Percentiles rank a stretch among this genome's conserved stretches.
Conservation (phyloP, 2,888 invertebrate species). For the Pomacea canaliculata region DNA sequence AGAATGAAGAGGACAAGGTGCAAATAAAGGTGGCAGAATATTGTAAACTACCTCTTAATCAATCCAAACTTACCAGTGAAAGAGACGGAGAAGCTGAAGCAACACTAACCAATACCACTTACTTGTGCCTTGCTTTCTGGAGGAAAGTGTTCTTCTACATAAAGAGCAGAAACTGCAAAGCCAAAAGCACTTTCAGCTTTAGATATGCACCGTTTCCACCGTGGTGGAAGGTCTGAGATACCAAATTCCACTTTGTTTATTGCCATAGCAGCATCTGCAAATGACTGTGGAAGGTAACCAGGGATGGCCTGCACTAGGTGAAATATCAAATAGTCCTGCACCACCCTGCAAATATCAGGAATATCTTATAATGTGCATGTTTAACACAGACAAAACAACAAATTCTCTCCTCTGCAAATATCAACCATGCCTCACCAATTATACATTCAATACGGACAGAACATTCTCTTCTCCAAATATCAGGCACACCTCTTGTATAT, state of each 20-base stretch:
- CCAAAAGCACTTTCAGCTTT: slow-evolving; percentile 45
- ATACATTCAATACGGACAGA: too few species aligned
- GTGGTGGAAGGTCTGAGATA: slow-evolving; percentile 36
- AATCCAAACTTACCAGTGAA: too few species aligned
- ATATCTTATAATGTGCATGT: too few species aligned
- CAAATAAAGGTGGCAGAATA: too few species aligned
- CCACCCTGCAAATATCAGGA: slow-evolving; percentile 37
- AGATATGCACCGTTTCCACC: slow-evolving; percentile 53
- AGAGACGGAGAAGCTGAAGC: too few species aligned
- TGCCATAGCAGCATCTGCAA: slow-evolving; percentile 40
- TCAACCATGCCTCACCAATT: too few species aligned
- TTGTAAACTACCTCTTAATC: too few species aligned
- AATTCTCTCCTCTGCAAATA: too few species aligned
- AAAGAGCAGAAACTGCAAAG: slow-evolving; percentile 55
- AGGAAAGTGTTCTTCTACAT: slow-evolving; percentile 52
- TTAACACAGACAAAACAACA: too few species aligned
- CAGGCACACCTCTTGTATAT: too few species aligned
- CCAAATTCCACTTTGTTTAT: slow-evolving; percentile 47
- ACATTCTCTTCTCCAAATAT: too few species aligned
- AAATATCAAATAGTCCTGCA: slow-evolving; percentile 60
- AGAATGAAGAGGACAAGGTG: too few species aligned
- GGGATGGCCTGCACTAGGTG: slow-evolving; percentile 37
- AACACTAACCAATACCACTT: slow-evolving; percentile 2
- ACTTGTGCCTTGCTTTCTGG: slow-evolving; percentile 52
- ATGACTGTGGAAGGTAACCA: slow-evolving; percentile 46